phyloP scores from a whole-genome alignment of 1,140 invertebrate genomes.

The Gonatopus flavifemur region DNA sequence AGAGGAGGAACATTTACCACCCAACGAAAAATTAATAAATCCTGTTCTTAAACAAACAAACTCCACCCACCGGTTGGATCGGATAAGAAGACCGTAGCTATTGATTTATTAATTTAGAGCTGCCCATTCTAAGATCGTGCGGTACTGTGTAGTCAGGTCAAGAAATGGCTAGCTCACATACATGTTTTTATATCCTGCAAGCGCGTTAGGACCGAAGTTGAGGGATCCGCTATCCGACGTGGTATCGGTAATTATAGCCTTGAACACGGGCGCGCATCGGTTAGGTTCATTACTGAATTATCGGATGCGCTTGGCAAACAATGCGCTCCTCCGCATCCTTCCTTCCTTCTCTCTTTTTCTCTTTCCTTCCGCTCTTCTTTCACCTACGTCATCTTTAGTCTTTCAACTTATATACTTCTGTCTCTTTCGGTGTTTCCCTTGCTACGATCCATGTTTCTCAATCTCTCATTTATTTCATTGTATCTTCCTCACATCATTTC shows the following conservation, averaged over 20 bases:
- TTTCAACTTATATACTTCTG: too few species aligned
- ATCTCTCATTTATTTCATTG: too few species aligned
- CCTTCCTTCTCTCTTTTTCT: slow-evolving; percentile 3
- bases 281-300: slow-evolving; percentile 60
- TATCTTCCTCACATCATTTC: too few species aligned
- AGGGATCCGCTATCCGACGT: slow-evolving; percentile 56
- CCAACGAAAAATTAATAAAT: slow-evolving; percentile 58
- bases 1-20: slow-evolving; percentile 47
- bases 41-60: slow-evolving; percentile 58
- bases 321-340: slow-evolving; percentile 44
- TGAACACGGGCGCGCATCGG: slow-evolving; percentile 52
- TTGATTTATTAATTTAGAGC: slow-evolving; percentile 60
- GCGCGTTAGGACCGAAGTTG: slow-evolving; percentile 45
- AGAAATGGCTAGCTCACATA: slow-evolving; percentile 5
- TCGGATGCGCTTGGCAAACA: slow-evolving; percentile 55
- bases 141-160: slow-evolving; percentile 7
- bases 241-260: slow-evolving; percentile 59
- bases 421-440: too few species aligned
- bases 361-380: slow-evolving; percentile 16
- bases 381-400: background rate
- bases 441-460: too few species aligned
- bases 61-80: slow-evolving; percentile 56
- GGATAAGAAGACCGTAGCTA: slow-evolving; percentile 51
- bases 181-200: slow-evolving; percentile 20
- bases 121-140: slow-evolving; percentile 54